A percentile compares a stretch with the other conserved stretches of the same genome.
These are phyloP conservation scores for Sporophila hypoxantha DNA, from an alignment of 2,113 vertebrate genomes.

Conservation along the genomic window DNA sequence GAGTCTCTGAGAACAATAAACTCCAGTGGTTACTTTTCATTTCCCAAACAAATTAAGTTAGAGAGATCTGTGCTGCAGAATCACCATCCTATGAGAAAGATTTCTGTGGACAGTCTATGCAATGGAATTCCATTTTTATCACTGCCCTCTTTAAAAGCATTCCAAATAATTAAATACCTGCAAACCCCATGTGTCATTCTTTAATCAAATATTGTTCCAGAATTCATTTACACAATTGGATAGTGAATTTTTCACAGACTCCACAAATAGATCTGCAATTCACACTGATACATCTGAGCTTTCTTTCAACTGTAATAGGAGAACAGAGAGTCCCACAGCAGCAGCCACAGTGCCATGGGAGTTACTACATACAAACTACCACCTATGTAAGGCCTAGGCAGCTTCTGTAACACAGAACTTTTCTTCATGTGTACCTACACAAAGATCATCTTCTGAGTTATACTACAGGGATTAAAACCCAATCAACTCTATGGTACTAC, in stretches of 20 bases:
- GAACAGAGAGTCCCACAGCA: neutral
- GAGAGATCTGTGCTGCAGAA: neutral
- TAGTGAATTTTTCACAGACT: neutral
- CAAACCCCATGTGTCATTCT: neutral
- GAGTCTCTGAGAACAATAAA: neutral
- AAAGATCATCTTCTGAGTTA: neutral
- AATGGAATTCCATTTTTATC: neutral
- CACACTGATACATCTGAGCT: neutral
- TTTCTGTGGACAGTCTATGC: neutral
- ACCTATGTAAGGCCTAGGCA: neutral
- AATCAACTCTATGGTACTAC: neutral
- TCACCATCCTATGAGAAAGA: neutral
- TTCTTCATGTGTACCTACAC: neutral
- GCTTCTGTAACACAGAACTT: neutral
- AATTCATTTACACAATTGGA: neutral
- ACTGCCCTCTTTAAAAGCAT: neutral
- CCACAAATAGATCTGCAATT: neutral
- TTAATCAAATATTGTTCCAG: neutral
- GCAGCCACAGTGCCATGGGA: accelerated
- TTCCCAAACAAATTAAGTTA: neutral
- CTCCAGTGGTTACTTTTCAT: neutral
- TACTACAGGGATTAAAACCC: neutral
- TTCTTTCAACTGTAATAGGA: neutral
- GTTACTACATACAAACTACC: neutral
- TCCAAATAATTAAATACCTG: neutral